Evolutionary conservation across 2,888 invertebrate species (phyloP).

Genomic region (Ceratothoa steindachneri): DNA sequence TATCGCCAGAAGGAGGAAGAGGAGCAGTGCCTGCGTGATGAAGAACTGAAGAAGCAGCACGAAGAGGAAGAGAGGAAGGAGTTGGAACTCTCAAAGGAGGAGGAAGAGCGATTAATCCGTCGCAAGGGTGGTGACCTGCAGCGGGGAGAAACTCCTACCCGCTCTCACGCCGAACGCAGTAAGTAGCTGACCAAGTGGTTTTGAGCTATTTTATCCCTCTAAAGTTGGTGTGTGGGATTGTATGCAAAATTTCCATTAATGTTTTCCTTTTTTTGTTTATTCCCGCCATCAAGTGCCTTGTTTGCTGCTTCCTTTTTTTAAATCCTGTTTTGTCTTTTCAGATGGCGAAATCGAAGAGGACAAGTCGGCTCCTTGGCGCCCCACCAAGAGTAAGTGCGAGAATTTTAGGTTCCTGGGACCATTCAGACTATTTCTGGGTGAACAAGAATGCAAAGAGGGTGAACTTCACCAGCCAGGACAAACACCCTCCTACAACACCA

Average conservation of each 20-base stretch:
- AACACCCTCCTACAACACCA: no score
- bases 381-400: background rate
- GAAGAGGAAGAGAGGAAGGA: constrained; percentile 58
- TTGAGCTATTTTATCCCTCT: background rate
- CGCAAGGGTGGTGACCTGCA: constrained; percentile 23
- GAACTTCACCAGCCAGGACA: no score
- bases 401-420: background rate
- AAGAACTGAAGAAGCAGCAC: constrained; percentile 49
- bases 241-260: background rate
- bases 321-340: no score
- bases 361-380: background rate
- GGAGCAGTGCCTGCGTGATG: constrained; percentile 54
- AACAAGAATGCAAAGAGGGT: no score
- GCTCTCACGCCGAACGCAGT: background rate
- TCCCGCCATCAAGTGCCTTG: no score
- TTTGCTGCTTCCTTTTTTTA: no score
- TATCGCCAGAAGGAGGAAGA: constrained; percentile 48
- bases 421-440: no score
- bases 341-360: constrained; percentile 2
- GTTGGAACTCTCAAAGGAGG: constrained; percentile 59
- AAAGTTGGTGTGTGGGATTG: background rate
- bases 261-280: background rate
- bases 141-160: constrained; percentile 22
- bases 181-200: background rate
- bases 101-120: constrained; percentile 28